A percentile compares a stretch with the other conserved stretches of the same genome.
Evolutionary conservation across 1,140 invertebrate genomes (phyloP).

Genomic region (Chrysomallon squamiferum): DNA sequence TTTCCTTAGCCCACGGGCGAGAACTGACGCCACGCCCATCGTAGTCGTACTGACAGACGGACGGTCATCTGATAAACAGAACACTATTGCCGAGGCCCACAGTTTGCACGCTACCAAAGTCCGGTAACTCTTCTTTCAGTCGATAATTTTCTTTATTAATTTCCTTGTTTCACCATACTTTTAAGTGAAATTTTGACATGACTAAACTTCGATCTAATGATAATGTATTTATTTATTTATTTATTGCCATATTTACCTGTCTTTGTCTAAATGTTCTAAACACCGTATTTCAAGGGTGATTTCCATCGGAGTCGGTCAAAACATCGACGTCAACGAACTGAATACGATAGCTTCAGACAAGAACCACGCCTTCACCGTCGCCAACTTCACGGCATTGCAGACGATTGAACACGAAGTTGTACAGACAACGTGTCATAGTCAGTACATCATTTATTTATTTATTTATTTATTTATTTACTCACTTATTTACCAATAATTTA

Average conservation of each 20-base stretch:
- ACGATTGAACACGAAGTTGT: constrained; percentile 24
- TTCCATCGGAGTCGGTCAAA: constrained; percentile 29
- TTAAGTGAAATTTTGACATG: too few relatives aligned
- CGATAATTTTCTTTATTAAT: too few relatives aligned
- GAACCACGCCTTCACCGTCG: constrained; percentile 29
- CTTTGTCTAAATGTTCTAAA: too few relatives aligned
- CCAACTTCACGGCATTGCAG: constrained; percentile 24
- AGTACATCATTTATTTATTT: too few relatives aligned
- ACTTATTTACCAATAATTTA: too few relatives aligned
- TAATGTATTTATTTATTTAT: too few relatives aligned
- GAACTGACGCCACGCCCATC: constrained; percentile 16
- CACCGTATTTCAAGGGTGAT: constrained; percentile 9
- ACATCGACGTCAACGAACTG: constrained; percentile 27
- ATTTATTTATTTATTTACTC: too few relatives aligned
- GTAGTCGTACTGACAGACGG: constrained; percentile 34
- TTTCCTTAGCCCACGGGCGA: constrained; percentile 3
- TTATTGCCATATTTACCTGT: too few relatives aligned
- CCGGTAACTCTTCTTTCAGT: too few relatives aligned
- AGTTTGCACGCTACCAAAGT: constrained; percentile 5
- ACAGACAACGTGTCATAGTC: background rate
- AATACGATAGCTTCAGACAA: constrained; percentile 32
- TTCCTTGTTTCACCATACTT: too few relatives aligned
- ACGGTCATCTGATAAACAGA: constrained; percentile 10
- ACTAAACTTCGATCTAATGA: too few relatives aligned
- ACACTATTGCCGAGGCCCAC: constrained; percentile 3